Evolutionary conservation across 2,113 vertebrate species (phyloP).

Genomic region (Excalfactoria chinensis): DNA sequence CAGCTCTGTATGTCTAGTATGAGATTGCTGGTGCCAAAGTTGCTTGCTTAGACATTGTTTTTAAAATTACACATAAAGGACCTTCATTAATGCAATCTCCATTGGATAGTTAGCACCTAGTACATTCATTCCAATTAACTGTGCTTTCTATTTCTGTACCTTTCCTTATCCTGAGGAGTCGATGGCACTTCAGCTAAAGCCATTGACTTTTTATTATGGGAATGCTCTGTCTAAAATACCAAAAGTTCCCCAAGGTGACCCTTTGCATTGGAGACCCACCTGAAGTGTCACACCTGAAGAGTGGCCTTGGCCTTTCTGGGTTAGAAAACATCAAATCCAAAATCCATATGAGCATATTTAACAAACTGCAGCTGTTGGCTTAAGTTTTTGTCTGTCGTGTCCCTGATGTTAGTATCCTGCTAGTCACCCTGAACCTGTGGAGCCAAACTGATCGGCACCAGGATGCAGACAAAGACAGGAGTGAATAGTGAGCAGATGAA

Average conservation of each 20-base stretch:
- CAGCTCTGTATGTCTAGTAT: background rate
- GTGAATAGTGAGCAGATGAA: background rate
- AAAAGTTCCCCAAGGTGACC: background rate
- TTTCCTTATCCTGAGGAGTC: background rate
- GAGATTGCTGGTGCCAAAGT: background rate
- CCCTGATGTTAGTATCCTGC: background rate
- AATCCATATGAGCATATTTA: accelerated
- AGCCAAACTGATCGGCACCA: background rate
- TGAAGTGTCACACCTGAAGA: background rate
- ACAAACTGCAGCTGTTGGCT: background rate
- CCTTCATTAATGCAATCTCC: background rate
- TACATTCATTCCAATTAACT: background rate
- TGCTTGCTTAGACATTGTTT: background rate
- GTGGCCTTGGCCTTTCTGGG: background rate
- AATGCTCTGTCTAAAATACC: background rate
- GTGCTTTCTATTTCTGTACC: background rate
- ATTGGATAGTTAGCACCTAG: background rate
- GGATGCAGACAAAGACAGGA: background rate
- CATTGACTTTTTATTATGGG: background rate
- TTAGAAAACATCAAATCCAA: background rate
- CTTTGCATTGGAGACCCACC: background rate
- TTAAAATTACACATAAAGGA: background rate
- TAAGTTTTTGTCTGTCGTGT: background rate
- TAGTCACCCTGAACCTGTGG: background rate
- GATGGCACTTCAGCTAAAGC: background rate